phyloP scores from a whole-genome alignment of 2,113 vertebrate genomes.

The Neoarius graeffei region DNA sequence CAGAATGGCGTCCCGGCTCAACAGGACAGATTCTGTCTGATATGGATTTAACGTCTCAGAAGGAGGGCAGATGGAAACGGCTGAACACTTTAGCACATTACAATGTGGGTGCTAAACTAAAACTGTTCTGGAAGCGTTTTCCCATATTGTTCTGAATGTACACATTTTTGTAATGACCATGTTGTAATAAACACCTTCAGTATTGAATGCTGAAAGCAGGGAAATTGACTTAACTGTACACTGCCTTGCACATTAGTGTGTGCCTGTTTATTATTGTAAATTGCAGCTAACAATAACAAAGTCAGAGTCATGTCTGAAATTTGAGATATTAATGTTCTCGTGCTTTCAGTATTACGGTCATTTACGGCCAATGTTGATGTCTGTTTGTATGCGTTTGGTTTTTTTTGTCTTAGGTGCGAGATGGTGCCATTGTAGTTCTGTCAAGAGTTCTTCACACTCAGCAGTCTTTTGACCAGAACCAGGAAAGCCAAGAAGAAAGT shows the following conservation, averaged over 20 bases:
- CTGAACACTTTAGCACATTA: slow-evolving; percentile 96
- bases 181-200: neutral
- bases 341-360: neutral
- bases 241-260: neutral
- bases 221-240: neutral
- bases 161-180: neutral
- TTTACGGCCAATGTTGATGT: neutral
- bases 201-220: neutral
- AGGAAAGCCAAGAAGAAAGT: slow-evolving; percentile 91
- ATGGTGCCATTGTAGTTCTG: slow-evolving; percentile 89
- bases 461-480: slow-evolving; percentile 89
- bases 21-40: slow-evolving; percentile 96
- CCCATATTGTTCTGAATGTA: no score
- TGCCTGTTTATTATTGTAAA: neutral
- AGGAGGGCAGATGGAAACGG: slow-evolving; percentile 89
- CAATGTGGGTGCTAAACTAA: slow-evolving; percentile 77
- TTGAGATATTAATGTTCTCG: neutral
- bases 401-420: slow-evolving; percentile 80
- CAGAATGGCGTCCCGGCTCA: slow-evolving; percentile 97
- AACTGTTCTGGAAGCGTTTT: neutral
- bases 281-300: neutral
- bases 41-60: slow-evolving; percentile 92
- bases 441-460: slow-evolving; percentile 87
- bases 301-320: neutral
- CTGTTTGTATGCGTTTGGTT: neutral